Conservation (phyloP, 2,113 vertebrate genomes). For the Psittacara wagleri region DNA sequence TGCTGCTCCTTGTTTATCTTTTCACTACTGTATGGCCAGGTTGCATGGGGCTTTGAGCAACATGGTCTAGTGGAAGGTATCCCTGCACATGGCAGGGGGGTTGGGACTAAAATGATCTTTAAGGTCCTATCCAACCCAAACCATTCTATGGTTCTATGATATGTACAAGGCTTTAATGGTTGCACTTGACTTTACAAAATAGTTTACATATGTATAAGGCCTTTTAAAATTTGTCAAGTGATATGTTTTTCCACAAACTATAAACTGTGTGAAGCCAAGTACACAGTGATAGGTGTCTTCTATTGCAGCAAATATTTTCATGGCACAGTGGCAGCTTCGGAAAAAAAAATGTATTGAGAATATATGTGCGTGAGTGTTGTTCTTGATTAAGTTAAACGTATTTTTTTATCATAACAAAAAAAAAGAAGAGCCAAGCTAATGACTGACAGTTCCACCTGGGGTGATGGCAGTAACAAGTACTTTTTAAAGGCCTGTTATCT, state of each 20-base stretch:
- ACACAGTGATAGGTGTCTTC: neutral
- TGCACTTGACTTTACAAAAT: neutral
- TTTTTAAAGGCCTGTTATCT: neutral
- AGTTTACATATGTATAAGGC: neutral
- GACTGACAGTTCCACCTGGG: neutral
- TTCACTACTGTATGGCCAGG: neutral
- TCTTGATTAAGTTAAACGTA: neutral
- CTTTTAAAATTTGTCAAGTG: neutral
- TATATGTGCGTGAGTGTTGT: neutral
- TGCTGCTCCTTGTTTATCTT: neutral
- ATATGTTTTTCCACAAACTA: neutral
- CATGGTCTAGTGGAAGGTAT: neutral
- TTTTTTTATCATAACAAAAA: neutral
- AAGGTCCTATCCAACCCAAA: neutral
- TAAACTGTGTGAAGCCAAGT: neutral
- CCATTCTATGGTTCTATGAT: neutral
- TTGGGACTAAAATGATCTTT: neutral
- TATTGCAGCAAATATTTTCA: neutral
- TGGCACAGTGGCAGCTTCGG: neutral
- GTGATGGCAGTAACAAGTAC: neutral
- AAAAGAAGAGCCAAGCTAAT: neutral
- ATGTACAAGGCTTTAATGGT: neutral
- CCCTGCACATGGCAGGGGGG: neutral
- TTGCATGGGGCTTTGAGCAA: neutral
- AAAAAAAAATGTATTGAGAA: neutral